Evolutionary conservation across 2,113 vertebrate species (phyloP), one percentile per base, ranked within the genome.

Genomic region (Anhinga anhinga): DNA sequence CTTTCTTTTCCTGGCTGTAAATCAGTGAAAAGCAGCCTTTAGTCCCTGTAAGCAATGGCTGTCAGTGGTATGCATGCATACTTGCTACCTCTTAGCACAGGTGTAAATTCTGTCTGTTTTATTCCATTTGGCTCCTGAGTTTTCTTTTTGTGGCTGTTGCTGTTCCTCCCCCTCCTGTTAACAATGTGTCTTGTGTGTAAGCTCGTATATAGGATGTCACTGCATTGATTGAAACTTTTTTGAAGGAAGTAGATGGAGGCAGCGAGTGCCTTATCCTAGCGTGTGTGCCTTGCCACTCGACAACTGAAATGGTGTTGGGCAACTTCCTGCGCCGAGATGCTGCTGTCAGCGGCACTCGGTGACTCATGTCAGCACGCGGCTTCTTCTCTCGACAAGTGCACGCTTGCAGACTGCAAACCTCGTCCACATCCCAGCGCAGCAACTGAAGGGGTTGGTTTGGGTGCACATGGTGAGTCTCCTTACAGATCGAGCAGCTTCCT

Each of bases 271-370:
- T 52, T 11, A 9, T 74, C 62, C 82, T 36, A 1, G n/a, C 4
- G 22, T 2, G 1, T n/a, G 34, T 73, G 47, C 86, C 55, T 34
- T 7, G 2, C 65, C 0, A 0, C 50, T 65, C 27, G 12, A 8
- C 63, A 22, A 5, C 71, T 23, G 65, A 49, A 52, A 27, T 11
- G 66, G 84, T 82, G 95, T 97, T 97, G 89, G 93, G 96, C 84
- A 97, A 95, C 89, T 96, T 95, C 96, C 96, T 96, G 95, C 16
- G 1, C 72, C 2, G 5, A 15, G 42, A 15, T 0, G 22, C 65
- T 29, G 77, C 83, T 74, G 67, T 45, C 77, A 15, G 77, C 22
- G 1, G 65, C 52, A 1, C 29, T 4, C 2, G 6, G n/a, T 93
- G 93, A 97, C 83, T 96, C 96, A 92, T 0, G 8, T 25, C 82